Evolutionary conservation across 1,140 invertebrate species (phyloP).

Genomic region (Pseudachorutes palmiensis): DNA sequence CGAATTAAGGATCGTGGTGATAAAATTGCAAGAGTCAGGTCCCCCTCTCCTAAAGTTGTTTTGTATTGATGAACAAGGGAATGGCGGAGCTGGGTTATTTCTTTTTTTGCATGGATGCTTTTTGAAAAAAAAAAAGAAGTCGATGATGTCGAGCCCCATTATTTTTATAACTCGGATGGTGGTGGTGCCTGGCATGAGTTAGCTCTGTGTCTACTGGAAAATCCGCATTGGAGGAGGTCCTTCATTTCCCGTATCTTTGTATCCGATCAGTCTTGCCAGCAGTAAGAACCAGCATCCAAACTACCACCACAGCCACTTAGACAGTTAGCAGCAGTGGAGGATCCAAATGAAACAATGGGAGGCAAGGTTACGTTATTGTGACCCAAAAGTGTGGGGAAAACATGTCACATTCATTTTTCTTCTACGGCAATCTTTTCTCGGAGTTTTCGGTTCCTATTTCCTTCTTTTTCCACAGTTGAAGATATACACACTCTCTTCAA

Average conservation of each 20-base stretch:
- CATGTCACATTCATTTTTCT: constrained; percentile 3
- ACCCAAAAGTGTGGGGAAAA: constrained; percentile 6
- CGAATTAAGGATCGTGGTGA: constrained; percentile 17
- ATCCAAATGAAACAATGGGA: constrained; percentile 7
- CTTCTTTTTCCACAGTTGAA: background rate
- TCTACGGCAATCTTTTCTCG: background rate
- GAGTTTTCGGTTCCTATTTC: background rate
- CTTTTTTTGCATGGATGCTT: constrained; percentile 28
- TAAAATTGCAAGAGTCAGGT: constrained; percentile 27
- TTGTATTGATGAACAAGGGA: constrained; percentile 34
- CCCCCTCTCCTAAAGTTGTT: background rate
- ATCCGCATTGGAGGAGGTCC: too few relatives aligned
- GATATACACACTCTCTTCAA: background rate
- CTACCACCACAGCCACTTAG: too few relatives aligned
- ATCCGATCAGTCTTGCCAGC: background rate
- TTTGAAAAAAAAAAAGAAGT: constrained; percentile 10
- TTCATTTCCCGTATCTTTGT: constrained; percentile 19
- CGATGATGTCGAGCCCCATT: constrained; percentile 29
- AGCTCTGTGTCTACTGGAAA: too few relatives aligned
- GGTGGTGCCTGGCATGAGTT: too few relatives aligned
- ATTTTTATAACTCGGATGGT: too few relatives aligned
- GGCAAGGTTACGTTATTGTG: constrained; percentile 1
- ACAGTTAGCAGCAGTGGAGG: background rate
- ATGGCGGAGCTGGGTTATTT: constrained; percentile 33
- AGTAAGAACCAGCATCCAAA: too few relatives aligned